Percentiles rank a stretch among this genome's conserved stretches.
Conservation (phyloP, 2,888 invertebrate genomes). For the Tinea pellionella region DNA sequence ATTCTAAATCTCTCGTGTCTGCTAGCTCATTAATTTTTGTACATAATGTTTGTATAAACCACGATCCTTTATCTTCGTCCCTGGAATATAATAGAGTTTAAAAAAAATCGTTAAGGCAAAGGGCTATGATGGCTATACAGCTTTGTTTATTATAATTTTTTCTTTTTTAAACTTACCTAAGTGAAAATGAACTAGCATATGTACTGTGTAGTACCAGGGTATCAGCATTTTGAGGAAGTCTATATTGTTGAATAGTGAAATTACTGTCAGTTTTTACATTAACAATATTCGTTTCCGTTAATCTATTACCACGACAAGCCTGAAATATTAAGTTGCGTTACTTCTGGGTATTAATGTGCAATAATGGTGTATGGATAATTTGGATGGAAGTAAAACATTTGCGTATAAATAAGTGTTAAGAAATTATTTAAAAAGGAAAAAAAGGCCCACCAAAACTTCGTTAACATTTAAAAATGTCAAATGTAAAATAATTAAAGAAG, state of each 20-base stretch:
- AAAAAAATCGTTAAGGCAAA: no score
- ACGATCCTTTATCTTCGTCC: slow-evolving; percentile 24
- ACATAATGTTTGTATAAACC: slow-evolving; percentile 20
- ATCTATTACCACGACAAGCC: slow-evolving; percentile 43
- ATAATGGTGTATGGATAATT: no score
- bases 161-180: slow-evolving; percentile 9
- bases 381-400: no score
- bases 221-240: slow-evolving; percentile 13
- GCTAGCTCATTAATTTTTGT: slow-evolving; percentile 14
- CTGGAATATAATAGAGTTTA: slow-evolving; percentile 24
- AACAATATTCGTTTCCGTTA: background rate
- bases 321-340: slow-evolving; percentile 20
- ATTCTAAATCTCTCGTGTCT: slow-evolving; percentile 33
- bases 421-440: no score
- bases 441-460: no score
- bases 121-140: no score
- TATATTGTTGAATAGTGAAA: background rate
- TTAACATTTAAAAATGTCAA: no score
- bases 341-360: no score
- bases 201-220: slow-evolving; percentile 18
- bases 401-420: no score
- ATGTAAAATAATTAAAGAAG: no score
- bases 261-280: background rate
- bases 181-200: slow-evolving; percentile 4
- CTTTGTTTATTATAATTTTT: background rate